A percentile compares a stretch with the other conserved stretches of the same genome.
Conservation (phyloP, 2,113 vertebrate genomes). For the Pundamilia nyererei region DNA sequence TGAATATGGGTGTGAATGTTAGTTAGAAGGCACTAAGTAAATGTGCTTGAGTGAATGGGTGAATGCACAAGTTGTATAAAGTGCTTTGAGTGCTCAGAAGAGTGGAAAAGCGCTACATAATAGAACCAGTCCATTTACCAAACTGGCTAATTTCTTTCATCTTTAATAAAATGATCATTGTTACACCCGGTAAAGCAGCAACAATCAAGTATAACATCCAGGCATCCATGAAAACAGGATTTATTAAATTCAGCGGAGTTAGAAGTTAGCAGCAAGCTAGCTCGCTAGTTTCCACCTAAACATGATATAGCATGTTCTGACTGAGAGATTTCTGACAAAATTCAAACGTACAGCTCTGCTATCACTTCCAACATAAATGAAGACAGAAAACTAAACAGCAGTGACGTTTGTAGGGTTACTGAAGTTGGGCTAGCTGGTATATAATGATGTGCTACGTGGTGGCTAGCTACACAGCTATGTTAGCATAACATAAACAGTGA, state of each 20-base stretch:
- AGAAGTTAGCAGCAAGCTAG: no score
- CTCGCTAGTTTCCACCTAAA: no score
- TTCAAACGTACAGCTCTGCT: accelerated
- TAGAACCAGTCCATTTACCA: not conserved
- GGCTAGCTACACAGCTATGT: accelerated
- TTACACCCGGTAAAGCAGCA: no score
- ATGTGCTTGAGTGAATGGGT: not conserved
- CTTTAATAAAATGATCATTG: accelerated
- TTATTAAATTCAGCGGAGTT: no score
- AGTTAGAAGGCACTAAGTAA: not conserved
- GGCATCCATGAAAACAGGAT: no score
- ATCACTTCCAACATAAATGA: no score
- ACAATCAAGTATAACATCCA: not conserved
- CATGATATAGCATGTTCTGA: no score
- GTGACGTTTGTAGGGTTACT: no score
- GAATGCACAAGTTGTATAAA: not conserved
- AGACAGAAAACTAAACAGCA: no score
- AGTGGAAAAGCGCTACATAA: not conserved
- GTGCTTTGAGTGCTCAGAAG: accelerated
- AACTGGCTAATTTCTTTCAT: accelerated
- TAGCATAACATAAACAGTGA: not conserved
- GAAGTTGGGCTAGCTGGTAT: accelerated
- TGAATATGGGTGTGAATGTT: not conserved
- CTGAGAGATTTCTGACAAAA: no score
- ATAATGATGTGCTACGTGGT: not conserved